Base-by-base conservation (phyloP, 2,113 vertebrate genomes). In the Zapornia atra region DNA sequence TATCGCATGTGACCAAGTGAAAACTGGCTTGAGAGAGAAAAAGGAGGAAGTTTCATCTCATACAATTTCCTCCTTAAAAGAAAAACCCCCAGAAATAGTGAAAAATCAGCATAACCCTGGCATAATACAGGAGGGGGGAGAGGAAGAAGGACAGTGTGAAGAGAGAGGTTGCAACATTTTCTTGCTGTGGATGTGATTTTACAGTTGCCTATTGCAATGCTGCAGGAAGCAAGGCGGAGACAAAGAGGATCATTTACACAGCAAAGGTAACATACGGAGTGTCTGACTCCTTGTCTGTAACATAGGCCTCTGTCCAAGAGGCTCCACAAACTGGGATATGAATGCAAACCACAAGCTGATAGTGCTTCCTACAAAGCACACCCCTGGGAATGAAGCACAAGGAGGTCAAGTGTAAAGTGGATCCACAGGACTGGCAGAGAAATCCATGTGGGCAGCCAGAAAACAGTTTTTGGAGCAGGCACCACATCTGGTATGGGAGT, bases 401-500 rank as follows among this genome's bases (percentile, higher is more conserved):
- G 22, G 1, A 86, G 19, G 13, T 10, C 0, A 0, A 0, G 17
- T 33, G 25, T 25, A 34, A 92, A 42, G 13, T 3, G 42, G 51
- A 40, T 20, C 40, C 82, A 48, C 8, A 11, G 72, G 16, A 82
- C 34, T 1, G 0, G 63, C 44, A 69, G 36, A 60, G 61, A 76
- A 71, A 76, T 29, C 0, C 0, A 85, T 21, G 19, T 1, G 0
- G 3, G 36, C 36, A 88, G 40, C 33, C 36, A 48, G 50, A 82
- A 71, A 0, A 21, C 9, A 48, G 56, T 20, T 66, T 69, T 44
- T 65, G 76, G 73, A 85, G 65, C 42, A 57, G 36, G 31, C 64
- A 65, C 40, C 21, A 15, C n/a, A 12, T 2, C 11, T 2, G 2
- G 18, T 7, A 1, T 0, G 0, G 33, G 16, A 90, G n/a, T 18